Evolutionary conservation across 2,888 invertebrate species (phyloP), one percentile per base, ranked within the genome.

Genomic region (Drosophila antonietae): DNA sequence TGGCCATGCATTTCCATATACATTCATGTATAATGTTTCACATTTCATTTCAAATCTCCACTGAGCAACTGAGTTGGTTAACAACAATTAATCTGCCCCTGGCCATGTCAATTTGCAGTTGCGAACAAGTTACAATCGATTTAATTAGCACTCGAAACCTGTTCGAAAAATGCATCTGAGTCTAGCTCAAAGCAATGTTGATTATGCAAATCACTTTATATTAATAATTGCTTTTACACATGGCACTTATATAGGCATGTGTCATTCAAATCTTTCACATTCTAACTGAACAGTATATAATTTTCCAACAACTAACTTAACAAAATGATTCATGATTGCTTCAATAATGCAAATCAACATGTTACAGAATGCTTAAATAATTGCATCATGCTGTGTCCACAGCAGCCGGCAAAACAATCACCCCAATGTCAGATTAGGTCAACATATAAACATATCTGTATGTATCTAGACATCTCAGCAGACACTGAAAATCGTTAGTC

Each of bases 381-480:
- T 62, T 23, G 56, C 18, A 46, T 15, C 53, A 58, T 35, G 44
- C 52, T 75, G 49, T 46, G 64, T 37, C 60, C 41, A 68, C 41
- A 57, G 55, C 53, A 65, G 41, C 39, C 14, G 23, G 18, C 37
- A 53, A 52, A 53, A 33, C 60, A 70, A 58, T 51, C 47, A 62
- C 23, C 6, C 18, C 31, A 49, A 18, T 41, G 31, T 18, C 59
- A 52, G 53, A 66, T 65, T 31, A 1, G 18, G 3, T 23, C 23
- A 28, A 10, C 46, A 46, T 31, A 12, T 39, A 4, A 23, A 39
- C 9, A 18, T 8, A 31, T 14, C 2, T n/a, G 35, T 28, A 12
- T 39, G 44, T n/a, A 18, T 47, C 15, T 46, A 33, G 49, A 43
- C 28, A 14, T 12, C 39, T 28, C 37, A 9, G 49, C 49, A 12